These are phyloP conservation scores for Sander vitreus DNA, from an alignment of 2,113 vertebrate genomes.

Conservation along the genomic window DNA sequence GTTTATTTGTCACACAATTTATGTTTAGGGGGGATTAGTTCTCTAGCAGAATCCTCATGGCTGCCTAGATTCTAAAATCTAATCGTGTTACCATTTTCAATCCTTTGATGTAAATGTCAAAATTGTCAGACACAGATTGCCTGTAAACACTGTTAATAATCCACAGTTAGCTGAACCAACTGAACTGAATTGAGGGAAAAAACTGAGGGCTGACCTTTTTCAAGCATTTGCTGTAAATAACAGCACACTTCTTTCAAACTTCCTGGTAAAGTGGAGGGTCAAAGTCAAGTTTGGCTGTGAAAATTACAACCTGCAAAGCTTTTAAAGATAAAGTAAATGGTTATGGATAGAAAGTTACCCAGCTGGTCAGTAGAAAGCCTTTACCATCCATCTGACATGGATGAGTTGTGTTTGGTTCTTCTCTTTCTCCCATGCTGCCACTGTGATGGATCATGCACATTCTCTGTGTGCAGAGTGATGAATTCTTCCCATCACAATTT, in stretches of 20 bases:
- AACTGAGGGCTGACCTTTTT: neutral
- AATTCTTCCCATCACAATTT: slow-evolving; percentile 30
- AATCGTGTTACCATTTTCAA: neutral
- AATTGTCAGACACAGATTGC: neutral
- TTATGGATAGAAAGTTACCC: neutral
- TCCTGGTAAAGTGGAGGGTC: neutral
- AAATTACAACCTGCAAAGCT: slow-evolving; percentile 12
- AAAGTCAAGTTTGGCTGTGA: neutral
- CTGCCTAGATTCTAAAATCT: neutral
- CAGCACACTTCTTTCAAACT: neutral
- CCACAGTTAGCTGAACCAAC: neutral
- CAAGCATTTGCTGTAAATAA: neutral
- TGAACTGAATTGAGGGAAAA: no score
- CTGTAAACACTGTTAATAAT: neutral
- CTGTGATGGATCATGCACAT: slow-evolving; percentile 47
- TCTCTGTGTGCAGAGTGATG: slow-evolving; percentile 34
- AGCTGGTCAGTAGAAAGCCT: neutral
- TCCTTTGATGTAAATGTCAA: neutral
- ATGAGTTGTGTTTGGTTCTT: neutral
- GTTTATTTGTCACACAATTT: neutral
- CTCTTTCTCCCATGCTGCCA: slow-evolving; percentile 6
- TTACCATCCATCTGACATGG: slow-evolving; percentile 22
- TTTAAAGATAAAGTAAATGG: neutral
- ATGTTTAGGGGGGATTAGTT: neutral
- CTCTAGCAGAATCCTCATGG: neutral